A percentile compares a stretch with the other conserved stretches of the same genome.
Evolutionary conservation across 2,888 invertebrate genomes (phyloP).

Genomic region (Pyrrhosoma nymphula): DNA sequence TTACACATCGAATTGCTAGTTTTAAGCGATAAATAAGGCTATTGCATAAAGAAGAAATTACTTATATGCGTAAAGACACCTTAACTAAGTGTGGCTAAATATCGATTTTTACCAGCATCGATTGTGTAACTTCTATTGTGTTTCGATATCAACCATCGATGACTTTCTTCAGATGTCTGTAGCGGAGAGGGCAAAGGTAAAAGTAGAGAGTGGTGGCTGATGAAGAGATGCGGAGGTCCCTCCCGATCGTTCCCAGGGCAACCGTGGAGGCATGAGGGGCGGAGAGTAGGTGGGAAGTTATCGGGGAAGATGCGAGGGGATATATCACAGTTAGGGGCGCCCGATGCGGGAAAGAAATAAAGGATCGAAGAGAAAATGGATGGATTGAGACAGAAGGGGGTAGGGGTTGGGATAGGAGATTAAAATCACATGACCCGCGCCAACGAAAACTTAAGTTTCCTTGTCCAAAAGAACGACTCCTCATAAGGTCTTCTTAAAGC

Average conservation of each 20-base stretch:
- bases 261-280: background rate
- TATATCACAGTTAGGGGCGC: constrained; percentile 5
- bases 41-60: too few species aligned
- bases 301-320: background rate
- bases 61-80: too few species aligned
- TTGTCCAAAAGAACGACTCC: background rate
- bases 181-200: too few species aligned
- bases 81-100: too few species aligned
- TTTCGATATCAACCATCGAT: too few species aligned
- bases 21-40: too few species aligned
- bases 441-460: background rate
- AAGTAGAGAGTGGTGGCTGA: background rate
- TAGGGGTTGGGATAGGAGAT: background rate
- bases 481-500: background rate
- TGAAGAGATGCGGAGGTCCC: background rate
- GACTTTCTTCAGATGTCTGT: too few species aligned
- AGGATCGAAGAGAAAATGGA: background rate
- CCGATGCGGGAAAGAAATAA: background rate
- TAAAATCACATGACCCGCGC: background rate
- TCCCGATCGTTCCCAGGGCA: background rate
- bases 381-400: background rate
- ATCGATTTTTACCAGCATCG: too few species aligned
- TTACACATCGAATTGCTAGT: too few species aligned
- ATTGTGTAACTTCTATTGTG: too few species aligned
- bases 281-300: background rate